Evolutionary conservation across 2,113 vertebrate genomes (phyloP), one percentile per base, ranked within the genome.

Genomic region (Dissostichus mawsoni): DNA sequence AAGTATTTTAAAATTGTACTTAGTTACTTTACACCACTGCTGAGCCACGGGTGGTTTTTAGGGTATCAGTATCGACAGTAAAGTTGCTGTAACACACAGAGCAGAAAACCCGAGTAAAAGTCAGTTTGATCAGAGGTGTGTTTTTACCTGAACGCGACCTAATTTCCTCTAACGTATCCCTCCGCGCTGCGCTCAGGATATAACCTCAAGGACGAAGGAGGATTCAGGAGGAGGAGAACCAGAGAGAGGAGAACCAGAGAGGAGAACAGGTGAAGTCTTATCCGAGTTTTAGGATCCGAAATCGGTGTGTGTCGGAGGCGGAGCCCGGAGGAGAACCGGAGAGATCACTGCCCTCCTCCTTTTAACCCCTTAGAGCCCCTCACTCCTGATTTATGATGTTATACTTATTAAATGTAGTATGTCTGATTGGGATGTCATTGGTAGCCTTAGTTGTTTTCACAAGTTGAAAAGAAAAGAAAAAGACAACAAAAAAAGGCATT

Each of bases 331-430:
- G 85, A 76, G 81, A 83, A 87, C 71, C 81, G 17, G 74, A 73
- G 79, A 93, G 25, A 25, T 3, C 25, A 72, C 47, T 78, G 75
- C 82, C 79, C 88, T 76, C 76, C 81, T 71, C 18, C 63, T 75
- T 81, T 91, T 89, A 92, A 92, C 92, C 90, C 84, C 41, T 92
- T 86, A 68, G 18, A 83, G 76, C 63, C 87, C 87, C 51, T 11
- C 3, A 9, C 4, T 3, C 4, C 41, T 11, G 11, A 20, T 65
- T 3, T 57, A 13, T 16, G 0, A 2, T 5, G 5, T 25, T 11
- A 5, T 29, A 20, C 12, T 52, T 1, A 2, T 11, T 2, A 11
- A 11, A 23, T 8, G 25, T 14, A 36, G 20, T 8, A 8, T 58
- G 1, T 36, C 8, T 16, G 8, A 56, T 14, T 11, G 11, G 33